These are phyloP conservation scores for Sitta europaea DNA, from an alignment of 2,113 vertebrate genomes.

Conservation along the genomic window DNA sequence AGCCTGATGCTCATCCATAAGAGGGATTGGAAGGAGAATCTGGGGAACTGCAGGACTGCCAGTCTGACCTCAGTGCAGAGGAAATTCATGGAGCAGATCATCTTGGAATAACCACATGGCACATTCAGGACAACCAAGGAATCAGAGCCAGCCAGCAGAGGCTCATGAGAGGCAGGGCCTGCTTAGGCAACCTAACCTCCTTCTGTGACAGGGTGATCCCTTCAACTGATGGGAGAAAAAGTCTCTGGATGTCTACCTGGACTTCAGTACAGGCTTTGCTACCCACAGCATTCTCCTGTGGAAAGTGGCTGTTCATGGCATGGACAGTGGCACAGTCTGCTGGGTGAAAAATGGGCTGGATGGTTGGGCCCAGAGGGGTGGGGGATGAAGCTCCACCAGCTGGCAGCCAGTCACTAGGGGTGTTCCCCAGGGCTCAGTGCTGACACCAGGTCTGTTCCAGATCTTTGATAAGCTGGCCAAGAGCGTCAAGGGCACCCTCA, in stretches of 20 bases:
- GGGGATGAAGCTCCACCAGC: neutral
- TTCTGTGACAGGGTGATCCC: neutral
- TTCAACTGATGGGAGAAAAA: neutral
- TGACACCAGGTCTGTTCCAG: neutral
- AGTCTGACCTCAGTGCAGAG: neutral
- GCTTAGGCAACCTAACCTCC: neutral
- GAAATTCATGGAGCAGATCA: neutral
- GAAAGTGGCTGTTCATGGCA: neutral
- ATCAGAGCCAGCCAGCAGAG: neutral
- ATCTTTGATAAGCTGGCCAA: neutral
- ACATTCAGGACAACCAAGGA: neutral
- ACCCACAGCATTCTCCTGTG: neutral
- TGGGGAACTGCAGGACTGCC: neutral
- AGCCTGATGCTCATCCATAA: neutral
- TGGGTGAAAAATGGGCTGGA: neutral
- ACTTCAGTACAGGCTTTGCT: neutral
- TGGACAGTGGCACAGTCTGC: neutral
- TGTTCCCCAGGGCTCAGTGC: neutral
- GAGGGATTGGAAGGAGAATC: neutral
- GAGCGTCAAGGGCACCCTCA: neutral
- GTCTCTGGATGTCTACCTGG: neutral
- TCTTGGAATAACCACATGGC: neutral
- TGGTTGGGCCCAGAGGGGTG: neutral
- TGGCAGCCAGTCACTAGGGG: neutral
- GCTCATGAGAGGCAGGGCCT: neutral